Conservation (phyloP, 2,797 vertebrate species). For the Zalophus californianus region DNA sequence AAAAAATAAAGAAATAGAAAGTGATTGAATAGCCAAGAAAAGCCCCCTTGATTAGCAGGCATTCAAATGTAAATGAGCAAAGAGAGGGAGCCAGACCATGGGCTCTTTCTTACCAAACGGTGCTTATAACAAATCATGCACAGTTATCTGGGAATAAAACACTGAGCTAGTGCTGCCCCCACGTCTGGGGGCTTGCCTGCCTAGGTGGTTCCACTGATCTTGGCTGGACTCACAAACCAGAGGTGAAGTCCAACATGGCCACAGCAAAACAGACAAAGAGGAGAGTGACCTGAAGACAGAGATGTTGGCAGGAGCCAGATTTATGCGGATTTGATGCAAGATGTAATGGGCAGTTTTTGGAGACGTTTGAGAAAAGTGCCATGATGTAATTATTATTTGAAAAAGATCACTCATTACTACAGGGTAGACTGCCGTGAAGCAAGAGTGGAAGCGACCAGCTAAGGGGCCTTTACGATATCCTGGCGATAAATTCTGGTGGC, state of each 20-base stretch:
- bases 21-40: neutral
- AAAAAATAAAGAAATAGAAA: neutral
- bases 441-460: neutral
- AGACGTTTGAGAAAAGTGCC: neutral
- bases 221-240: neutral
- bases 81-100: neutral
- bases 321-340: neutral
- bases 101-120: neutral
- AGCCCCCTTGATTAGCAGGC: neutral
- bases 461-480: neutral
- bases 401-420: neutral
- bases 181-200: too few relatives aligned
- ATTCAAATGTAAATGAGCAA: neutral
- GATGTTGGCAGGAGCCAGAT: neutral
- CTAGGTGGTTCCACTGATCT: neutral
- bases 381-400: neutral
- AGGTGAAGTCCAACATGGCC: neutral
- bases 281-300: neutral
- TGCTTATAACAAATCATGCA: neutral
- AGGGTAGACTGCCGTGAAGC: neutral
- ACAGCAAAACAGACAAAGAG: neutral
- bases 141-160: neutral
- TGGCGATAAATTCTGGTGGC: neutral
- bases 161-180: neutral
- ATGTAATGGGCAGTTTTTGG: neutral